phyloP scores from a whole-genome alignment of 2,113 vertebrate genomes.

The Cricetomys ansorgei region DNA sequence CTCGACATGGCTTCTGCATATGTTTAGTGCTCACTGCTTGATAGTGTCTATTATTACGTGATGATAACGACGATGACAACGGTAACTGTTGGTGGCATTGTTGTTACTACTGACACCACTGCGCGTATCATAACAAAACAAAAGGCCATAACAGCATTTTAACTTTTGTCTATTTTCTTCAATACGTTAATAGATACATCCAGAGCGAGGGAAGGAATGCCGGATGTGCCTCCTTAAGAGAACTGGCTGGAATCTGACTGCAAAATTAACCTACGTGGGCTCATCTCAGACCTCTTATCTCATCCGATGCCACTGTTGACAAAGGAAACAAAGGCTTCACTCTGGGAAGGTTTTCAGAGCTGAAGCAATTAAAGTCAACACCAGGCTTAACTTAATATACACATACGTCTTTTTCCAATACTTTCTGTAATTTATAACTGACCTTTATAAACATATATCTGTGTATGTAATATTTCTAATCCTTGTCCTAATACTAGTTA shows the following conservation, averaged over 20 bases:
- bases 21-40: conserved; percentile 8
- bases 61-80: neutral
- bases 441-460: conserved; percentile 8
- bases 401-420: neutral
- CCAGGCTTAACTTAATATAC: neutral
- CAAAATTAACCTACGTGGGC: neutral
- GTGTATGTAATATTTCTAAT: neutral
- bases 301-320: neutral
- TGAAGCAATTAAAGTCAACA: neutral
- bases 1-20: neutral
- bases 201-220: neutral
- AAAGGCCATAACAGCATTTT: conserved; percentile 4
- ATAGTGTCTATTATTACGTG: neutral
- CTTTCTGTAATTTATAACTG: conserved; percentile 9
- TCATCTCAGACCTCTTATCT: conserved; percentile 15
- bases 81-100: neutral
- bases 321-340: conserved; percentile 19
- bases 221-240: neutral
- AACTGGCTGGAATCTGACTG: neutral
- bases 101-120: neutral
- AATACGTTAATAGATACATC: neutral
- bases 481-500: neutral
- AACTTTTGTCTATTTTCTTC: conserved; percentile 2
- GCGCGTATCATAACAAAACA: conserved; percentile 39
- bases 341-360: conserved; percentile 7